These are phyloP conservation scores for Siniperca knerii DNA, from an alignment of 2,113 vertebrate species.

Conservation along the genomic window DNA sequence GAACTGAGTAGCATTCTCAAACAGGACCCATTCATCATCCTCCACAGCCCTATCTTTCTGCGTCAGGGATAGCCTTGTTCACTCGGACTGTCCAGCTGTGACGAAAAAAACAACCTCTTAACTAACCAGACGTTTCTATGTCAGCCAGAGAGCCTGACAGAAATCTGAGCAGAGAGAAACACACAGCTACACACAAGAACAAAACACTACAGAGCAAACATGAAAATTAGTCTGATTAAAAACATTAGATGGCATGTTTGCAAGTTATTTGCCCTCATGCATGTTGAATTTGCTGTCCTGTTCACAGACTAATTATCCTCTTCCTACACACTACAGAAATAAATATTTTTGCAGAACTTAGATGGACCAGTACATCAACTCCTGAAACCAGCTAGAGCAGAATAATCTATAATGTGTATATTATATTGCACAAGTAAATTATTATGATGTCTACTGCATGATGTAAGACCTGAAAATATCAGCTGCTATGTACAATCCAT, in stretches of 20 bases:
- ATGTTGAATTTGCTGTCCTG: background rate
- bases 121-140: conserved; percentile 44
- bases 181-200: background rate
- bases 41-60: conserved; percentile 58
- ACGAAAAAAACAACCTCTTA: conserved; percentile 36
- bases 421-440: background rate
- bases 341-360: background rate
- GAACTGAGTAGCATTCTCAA: conserved; percentile 63
- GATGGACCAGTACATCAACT: background rate
- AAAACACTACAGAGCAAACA: conserved; percentile 9
- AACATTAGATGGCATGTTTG: background rate
- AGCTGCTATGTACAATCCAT: background rate
- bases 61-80: conserved; percentile 69
- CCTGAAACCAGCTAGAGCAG: background rate
- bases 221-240: conserved; percentile 2
- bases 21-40: conserved; percentile 78
- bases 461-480: background rate
- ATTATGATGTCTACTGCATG: too few species aligned
- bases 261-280: background rate
- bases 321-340: background rate
- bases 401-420: background rate
- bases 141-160: conserved; percentile 39
- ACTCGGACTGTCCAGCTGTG: conserved; percentile 59
- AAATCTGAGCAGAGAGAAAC: conserved; percentile 26
- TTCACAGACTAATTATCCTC: background rate